Evolutionary conservation across 2,888 invertebrate genomes (phyloP), one percentile per base, ranked within the genome.

Genomic region (Phyllotreta cruciferae): DNA sequence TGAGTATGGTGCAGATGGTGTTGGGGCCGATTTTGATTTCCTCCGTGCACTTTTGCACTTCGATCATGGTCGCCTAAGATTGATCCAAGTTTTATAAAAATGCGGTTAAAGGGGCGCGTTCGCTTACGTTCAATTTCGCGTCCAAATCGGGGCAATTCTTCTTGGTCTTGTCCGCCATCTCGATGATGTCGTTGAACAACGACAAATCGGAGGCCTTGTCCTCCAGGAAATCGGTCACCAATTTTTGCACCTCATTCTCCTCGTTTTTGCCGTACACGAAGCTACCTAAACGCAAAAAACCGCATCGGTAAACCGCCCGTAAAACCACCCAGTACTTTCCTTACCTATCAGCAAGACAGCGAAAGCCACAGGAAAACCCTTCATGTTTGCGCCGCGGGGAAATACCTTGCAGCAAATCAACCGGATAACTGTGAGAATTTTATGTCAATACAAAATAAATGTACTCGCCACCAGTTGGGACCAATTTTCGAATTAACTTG

Each of bases 1-100:
- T 66, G 5, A 67, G 34, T 9, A 67, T 36, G n/a, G 62, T 53
- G 44, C 69, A 69, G 13, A 69, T 60, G 3, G 69, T 69, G 1
- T 62, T 58, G 9, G 62, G 55, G 10, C 66, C 64, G 11, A 67
- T 41, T 39, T 69, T 67, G 10, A 69, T 53, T 35, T 47, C 54
- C 6, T 64, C 56, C 1, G 64, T 37, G 37, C 68, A 68, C 34
- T 36, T 45, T 6, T n/a, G 35, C 1, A 63, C 41, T 55, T 68
- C 60, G 4, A 45, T 39, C 5, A 37, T 34, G 1, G 66, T 56
- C 9, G 10, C 42, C 68, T 66, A 34, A 36, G 56, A 64, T 47
- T 13, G 34, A 34, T 6, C 39, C 7, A 11, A 42, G 3, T 38
- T n/a, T 8, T 24, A n/a, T 34, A 24, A 24, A 24, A 4, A 24